Evolutionary conservation across 2,888 invertebrate species (phyloP), one percentile per base, ranked within the genome.

Genomic region (Notodonta ziczac): DNA sequence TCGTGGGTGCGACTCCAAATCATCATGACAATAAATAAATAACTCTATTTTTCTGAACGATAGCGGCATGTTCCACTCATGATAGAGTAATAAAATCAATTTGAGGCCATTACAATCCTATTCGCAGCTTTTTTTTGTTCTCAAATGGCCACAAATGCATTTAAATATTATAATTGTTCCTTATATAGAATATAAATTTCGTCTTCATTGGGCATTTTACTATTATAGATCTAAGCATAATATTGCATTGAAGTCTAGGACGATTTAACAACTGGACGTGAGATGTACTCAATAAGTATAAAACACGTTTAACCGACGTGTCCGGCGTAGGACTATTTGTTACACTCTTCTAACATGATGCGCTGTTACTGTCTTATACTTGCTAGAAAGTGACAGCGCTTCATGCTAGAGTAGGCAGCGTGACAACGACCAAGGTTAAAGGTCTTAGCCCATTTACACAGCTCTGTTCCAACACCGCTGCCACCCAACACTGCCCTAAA

Each of bases 21-120:
- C 81, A 86, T 87, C 87, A 88, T 92, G 92, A 92, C 92, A 93
- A 92, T 93, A 93, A 91, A 80, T 86, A 84, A 78, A 84, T 79
- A 82, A 83, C 80, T 85, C 80, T 90, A 90, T 91, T 89, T 90
- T 86, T 85, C 85, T 84, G 83, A 84, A 78, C 69, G 68, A 69
- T 67, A 67, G 69, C 57, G 65, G 69, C 68, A 73, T 63, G 57
- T 67, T 67, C 62, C 70, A 67, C 65, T 63, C 55, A n/a, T 66
- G 63, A 63, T 68, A 63, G 50, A 58, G 60, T 62, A 48, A 69
- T 65, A 56, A 64, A 44, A 62, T 58, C 58, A 62, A 61, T 59
- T 59, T 48, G 46, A 63, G 63, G 71, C 71, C 72, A 65, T 72
- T 70, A 67, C 57, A 8, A 60, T 13, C 4, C 6, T 68, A 61